phyloP scores from a whole-genome alignment of 2,797 vertebrate genomes.

The Galaxias olidus region DNA sequence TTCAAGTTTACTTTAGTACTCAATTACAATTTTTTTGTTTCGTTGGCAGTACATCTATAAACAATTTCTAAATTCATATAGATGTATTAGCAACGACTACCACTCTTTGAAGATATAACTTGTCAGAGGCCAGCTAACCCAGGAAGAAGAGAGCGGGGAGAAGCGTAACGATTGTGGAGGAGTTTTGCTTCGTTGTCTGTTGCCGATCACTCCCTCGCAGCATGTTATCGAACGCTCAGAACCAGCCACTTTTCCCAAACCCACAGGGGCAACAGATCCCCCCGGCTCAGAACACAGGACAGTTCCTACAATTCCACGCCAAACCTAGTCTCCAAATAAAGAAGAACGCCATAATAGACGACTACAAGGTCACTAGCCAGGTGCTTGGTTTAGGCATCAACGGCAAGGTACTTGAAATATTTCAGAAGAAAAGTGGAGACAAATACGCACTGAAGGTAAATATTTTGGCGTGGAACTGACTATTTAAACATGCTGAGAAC shows the following conservation, averaged over 20 bases:
- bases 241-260: constrained; percentile 80
- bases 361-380: constrained; percentile 95
- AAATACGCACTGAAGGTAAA: constrained; percentile 94
- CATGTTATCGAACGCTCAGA: constrained; percentile 85
- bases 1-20: constrained; percentile 25
- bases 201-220: constrained; percentile 37
- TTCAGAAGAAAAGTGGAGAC: constrained; percentile 86
- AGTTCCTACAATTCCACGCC: constrained; percentile 75
- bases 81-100: not conserved
- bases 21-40: not conserved
- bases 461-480: no score
- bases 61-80: not conserved
- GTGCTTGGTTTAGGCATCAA: constrained; percentile 95
- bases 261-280: constrained; percentile 30
- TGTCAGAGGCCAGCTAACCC: constrained; percentile 39
- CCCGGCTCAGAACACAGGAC: constrained; percentile 62
- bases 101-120: constrained; percentile 4
- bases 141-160: constrained; percentile 32
- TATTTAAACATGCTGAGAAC: not conserved
- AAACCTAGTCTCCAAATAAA: constrained; percentile 85
- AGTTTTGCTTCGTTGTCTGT: constrained; percentile 15
- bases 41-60: not conserved
- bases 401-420: constrained; percentile 93
- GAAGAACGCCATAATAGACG: constrained; percentile 94
- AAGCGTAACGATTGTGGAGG: constrained; percentile 20